phyloP scores from a whole-genome alignment of 2,113 vertebrate genomes.

The Pachyramphus minor region DNA sequence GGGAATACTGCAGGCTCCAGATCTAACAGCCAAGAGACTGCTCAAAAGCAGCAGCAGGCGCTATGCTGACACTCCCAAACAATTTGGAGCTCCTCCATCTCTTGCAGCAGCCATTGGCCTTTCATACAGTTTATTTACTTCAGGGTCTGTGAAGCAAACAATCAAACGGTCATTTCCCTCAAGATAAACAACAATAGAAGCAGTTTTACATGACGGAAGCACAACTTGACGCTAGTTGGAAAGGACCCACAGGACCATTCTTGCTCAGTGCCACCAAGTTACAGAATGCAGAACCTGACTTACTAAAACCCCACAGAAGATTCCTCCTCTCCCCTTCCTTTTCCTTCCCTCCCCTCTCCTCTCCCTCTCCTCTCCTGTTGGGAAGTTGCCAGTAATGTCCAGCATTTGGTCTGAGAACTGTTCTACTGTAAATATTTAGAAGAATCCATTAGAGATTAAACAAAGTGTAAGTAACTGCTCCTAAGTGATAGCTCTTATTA shows the following conservation, averaged over 20 bases:
- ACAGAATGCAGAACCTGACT: neutral
- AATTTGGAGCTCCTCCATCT: neutral
- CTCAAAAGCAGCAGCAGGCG: neutral
- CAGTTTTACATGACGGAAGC: constrained; percentile 18
- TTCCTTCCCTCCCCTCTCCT: too few species aligned
- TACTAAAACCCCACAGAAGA: neutral
- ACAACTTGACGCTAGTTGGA: neutral
- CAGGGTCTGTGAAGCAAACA: neutral
- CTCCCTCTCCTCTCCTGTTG: neutral
- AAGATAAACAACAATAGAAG: constrained; percentile 4
- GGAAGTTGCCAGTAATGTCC: constrained; percentile 53
- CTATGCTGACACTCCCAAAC: neutral
- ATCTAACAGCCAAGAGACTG: neutral
- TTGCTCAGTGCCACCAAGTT: neutral
- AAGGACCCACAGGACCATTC: too few species aligned
- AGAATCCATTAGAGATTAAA: constrained; percentile 75
- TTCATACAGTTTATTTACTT: constrained; percentile 22
- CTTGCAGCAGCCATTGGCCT: neutral
- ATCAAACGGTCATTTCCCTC: neutral
- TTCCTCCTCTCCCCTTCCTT: too few species aligned
- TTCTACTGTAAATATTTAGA: constrained; percentile 78
- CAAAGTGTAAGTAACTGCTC: constrained; percentile 72
- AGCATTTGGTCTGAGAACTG: constrained; percentile 71
- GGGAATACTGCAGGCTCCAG: neutral
- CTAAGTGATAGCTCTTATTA: constrained; percentile 68